phyloP scores from a whole-genome alignment of 1,140 invertebrate species.

The Chironomus striatipennis region DNA sequence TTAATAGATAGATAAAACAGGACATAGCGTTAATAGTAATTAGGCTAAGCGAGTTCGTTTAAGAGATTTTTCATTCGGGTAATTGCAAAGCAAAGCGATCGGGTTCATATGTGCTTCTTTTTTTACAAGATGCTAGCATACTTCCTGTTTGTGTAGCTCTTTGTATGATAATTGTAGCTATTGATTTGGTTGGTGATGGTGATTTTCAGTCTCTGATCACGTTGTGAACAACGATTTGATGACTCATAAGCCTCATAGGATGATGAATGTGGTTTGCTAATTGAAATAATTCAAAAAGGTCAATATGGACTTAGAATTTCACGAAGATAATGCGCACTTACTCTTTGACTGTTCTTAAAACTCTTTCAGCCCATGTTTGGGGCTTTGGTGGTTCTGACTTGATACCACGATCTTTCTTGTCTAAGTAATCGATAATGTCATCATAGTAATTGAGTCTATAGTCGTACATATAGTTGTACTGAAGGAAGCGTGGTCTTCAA shows the following conservation, averaged over 20 bases:
- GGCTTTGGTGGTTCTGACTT: constrained; percentile 58
- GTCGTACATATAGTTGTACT: constrained; percentile 73
- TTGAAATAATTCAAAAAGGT: constrained; percentile 22
- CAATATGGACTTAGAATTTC: neutral
- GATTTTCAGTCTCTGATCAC: constrained; percentile 43
- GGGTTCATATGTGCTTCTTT: no score
- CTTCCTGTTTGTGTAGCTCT: constrained; percentile 52
- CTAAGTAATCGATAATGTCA: constrained; percentile 71
- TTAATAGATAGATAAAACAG: no score
- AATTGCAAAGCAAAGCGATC: no score
- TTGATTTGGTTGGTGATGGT: constrained; percentile 47
- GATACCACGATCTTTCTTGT: constrained; percentile 60
- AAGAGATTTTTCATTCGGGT: no score
- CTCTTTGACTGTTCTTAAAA: constrained; percentile 48
- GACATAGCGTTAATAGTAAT: no score
- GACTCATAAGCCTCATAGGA: constrained; percentile 7
- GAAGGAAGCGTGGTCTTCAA: constrained; percentile 62
- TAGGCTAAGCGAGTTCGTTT: no score
- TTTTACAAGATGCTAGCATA: constrained; percentile 42
- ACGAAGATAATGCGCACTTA: constrained; percentile 17
- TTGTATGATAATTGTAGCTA: constrained; percentile 51
- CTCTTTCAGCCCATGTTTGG: constrained; percentile 73
- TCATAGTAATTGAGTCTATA: constrained; percentile 78
- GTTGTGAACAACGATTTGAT: constrained; percentile 26
- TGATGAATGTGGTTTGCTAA: constrained; percentile 10